These are phyloP conservation scores for Tetramorium alpestre DNA, from an alignment of 1,140 invertebrate genomes.

Conservation along the genomic window DNA sequence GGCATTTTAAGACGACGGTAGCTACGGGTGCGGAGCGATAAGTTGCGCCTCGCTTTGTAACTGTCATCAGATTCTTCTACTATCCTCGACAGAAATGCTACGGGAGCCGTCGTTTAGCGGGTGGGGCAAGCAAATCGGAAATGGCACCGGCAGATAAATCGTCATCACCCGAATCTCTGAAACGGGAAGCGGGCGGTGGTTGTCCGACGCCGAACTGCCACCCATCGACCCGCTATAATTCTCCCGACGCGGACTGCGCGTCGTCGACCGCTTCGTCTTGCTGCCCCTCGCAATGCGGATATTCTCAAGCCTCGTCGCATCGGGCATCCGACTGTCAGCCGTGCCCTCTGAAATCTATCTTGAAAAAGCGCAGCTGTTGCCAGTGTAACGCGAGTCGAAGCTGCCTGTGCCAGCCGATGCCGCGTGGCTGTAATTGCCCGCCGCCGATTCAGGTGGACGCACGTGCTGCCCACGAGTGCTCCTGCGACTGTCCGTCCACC, in stretches of 20 bases:
- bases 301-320: constrained; percentile 1
- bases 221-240: constrained; percentile 37
- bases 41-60: constrained; percentile 31
- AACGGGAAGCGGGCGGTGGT: constrained; percentile 54
- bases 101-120: constrained; percentile 59
- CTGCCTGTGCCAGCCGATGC: constrained; percentile 75
- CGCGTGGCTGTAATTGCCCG: constrained; percentile 76
- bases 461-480: constrained; percentile 68
- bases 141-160: constrained; percentile 52
- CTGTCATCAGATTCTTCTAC: constrained; percentile 30
- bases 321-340: constrained; percentile 49
- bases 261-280: constrained; percentile 21
- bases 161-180: neutral
- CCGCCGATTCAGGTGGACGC: constrained; percentile 74
- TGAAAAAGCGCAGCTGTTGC: constrained; percentile 68
- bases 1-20: neutral
- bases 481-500: constrained; percentile 72
- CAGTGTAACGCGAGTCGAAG: constrained; percentile 32
- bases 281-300: constrained; percentile 11
- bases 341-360: constrained; percentile 38
- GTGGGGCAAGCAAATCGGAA: constrained; percentile 65
- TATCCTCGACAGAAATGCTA: constrained; percentile 56
- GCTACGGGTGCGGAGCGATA: neutral
- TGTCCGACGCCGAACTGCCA: constrained; percentile 33
- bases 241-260: constrained; percentile 9